A percentile compares a stretch with the other conserved stretches of the same genome.
Evolutionary conservation across 2,113 vertebrate genomes (phyloP).

Genomic region (Dicerorhinus sumatrensis): DNA sequence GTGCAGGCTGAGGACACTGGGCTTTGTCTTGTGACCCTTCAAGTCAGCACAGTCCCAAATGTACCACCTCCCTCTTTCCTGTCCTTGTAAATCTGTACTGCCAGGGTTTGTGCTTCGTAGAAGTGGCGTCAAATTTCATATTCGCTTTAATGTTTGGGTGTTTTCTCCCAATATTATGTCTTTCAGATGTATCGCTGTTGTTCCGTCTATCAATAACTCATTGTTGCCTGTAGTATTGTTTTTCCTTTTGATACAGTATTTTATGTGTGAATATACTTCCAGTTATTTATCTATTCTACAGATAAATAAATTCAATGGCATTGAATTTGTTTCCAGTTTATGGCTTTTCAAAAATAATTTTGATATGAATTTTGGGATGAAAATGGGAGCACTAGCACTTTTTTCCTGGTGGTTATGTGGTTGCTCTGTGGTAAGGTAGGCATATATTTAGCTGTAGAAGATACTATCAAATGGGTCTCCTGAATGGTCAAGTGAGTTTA

Average conservation of each 20-base stretch:
- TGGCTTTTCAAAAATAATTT: background rate
- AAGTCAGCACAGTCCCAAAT: too few relatives aligned
- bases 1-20: too few relatives aligned
- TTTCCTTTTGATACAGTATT: background rate
- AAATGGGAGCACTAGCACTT: background rate
- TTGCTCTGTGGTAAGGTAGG: fast-evolving
- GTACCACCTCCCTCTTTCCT: background rate
- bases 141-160: too few relatives aligned
- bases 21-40: too few relatives aligned
- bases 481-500: background rate
- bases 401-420: background rate
- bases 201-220: background rate
- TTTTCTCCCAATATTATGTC: too few relatives aligned
- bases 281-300: background rate
- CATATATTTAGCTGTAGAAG: background rate
- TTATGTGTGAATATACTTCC: background rate
- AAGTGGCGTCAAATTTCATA: too few relatives aligned
- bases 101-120: too few relatives aligned
- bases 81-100: too few relatives aligned
- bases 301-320: background rate
- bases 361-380: background rate
- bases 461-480: background rate
- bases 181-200: background rate
- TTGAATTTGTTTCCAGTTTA: background rate
- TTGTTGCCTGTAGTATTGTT: background rate